Conservation (phyloP, 2,888 invertebrate genomes). For the Ectropis crepuscularia region DNA sequence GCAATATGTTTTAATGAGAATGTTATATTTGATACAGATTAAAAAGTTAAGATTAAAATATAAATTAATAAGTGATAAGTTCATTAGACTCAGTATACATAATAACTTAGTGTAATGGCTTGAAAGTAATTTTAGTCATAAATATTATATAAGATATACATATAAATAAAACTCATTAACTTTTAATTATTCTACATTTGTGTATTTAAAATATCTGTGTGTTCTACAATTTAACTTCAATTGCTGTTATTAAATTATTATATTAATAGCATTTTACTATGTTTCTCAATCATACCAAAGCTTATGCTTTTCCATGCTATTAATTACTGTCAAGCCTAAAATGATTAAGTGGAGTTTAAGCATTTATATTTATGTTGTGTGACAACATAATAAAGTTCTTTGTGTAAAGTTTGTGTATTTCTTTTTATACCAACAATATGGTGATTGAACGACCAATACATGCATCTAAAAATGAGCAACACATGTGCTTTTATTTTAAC, state of each 20-base stretch:
- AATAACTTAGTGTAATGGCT: slow-evolving; percentile 25
- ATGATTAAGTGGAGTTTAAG: slow-evolving; percentile 34
- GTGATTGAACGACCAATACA: too few relatives aligned
- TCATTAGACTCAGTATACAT: slow-evolving; percentile 9
- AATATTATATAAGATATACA: slow-evolving; percentile 7
- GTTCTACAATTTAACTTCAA: slow-evolving; percentile 1
- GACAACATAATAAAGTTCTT: slow-evolving; percentile 58
- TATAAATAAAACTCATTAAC: background rate
- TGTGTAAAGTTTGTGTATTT: slow-evolving; percentile 36
- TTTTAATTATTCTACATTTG: background rate
- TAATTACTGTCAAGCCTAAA: slow-evolving; percentile 31
- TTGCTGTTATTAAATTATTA: background rate
- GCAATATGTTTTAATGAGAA: slow-evolving; percentile 54
- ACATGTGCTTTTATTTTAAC: too few relatives aligned
- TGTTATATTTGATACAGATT: slow-evolving; percentile 62
- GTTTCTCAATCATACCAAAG: slow-evolving; percentile 43
- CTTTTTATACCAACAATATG: background rate
- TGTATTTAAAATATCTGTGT: background rate
- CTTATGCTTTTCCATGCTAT: slow-evolving; percentile 48
- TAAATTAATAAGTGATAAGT: slow-evolving; percentile 19
- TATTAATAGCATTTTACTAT: slow-evolving; percentile 1
- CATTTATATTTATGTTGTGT: slow-evolving; percentile 56
- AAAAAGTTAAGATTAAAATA: slow-evolving; percentile 15
- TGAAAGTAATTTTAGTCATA: slow-evolving; percentile 5
- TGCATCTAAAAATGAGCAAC: too few relatives aligned